Conservation (phyloP, 2,113 vertebrate genomes). For the Perca fluviatilis region DNA sequence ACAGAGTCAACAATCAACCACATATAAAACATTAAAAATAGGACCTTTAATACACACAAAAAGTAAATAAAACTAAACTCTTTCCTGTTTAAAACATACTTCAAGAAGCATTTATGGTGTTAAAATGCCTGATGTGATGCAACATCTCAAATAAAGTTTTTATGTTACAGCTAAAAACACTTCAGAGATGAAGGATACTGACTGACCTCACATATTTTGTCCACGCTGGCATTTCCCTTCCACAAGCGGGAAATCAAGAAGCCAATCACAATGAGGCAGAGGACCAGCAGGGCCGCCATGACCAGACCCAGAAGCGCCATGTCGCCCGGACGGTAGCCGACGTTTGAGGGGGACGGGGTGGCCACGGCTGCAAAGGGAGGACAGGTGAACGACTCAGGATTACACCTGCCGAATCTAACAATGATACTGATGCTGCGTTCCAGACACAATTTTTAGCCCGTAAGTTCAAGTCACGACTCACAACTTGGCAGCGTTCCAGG, state of each 20-base stretch:
- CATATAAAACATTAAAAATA: too few species aligned
- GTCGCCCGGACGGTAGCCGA: constrained; percentile 82
- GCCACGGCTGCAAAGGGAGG: constrained; percentile 61
- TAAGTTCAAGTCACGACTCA: too few species aligned
- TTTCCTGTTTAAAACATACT: background rate
- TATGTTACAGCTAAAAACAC: background rate
- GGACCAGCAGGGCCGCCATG: constrained; percentile 85
- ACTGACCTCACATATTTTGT: constrained; percentile 81
- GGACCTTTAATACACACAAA: background rate
- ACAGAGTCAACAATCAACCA: background rate
- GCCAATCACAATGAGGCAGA: constrained; percentile 86
- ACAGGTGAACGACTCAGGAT: background rate
- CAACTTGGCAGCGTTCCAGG: too few species aligned
- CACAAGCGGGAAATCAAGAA: constrained; percentile 82
- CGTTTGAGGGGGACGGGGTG: constrained; percentile 71
- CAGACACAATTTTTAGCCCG: too few species aligned
- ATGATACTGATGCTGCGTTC: too few species aligned
- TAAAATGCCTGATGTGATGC: too few species aligned
- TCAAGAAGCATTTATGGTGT: too few species aligned
- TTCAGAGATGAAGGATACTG: too few species aligned
- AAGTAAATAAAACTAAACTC: background rate
- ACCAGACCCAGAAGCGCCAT: constrained; percentile 87
- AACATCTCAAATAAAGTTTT: background rate
- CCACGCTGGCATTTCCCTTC: constrained; percentile 68
- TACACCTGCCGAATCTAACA: background rate